These are phyloP conservation scores for Ramphastos sulfuratus DNA, from an alignment of 2,113 vertebrate genomes.

Conservation along the genomic window DNA sequence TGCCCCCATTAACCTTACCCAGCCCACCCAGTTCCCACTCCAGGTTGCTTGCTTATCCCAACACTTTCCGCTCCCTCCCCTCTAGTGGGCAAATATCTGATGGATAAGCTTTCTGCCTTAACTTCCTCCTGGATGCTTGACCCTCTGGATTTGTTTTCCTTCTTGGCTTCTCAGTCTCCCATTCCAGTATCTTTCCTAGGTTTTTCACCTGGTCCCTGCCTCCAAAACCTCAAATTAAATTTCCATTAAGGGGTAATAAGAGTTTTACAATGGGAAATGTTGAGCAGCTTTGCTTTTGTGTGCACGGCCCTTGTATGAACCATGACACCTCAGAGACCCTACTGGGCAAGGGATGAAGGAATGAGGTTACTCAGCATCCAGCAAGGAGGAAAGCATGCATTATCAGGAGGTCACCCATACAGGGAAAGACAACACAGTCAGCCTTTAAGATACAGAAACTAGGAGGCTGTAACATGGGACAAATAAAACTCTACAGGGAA, in stretches of 20 bases:
- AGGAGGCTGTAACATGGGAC: not conserved
- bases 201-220: not conserved
- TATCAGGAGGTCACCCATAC: not conserved
- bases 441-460: not conserved
- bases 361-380: not conserved
- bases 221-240: not conserved
- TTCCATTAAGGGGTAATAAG: not conserved
- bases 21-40: not conserved
- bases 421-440: not conserved
- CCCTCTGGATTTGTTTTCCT: not conserved
- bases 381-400: not conserved
- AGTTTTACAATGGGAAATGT: not conserved
- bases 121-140: not conserved
- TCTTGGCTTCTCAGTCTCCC: not conserved
- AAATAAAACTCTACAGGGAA: not conserved
- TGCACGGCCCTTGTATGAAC: not conserved
- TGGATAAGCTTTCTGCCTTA: not conserved
- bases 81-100: not conserved
- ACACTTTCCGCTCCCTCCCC: not conserved
- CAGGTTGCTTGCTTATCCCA: not conserved
- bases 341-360: not conserved
- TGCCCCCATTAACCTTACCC: not conserved
- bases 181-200: not conserved
- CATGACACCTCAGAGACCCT: not conserved
- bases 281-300: not conserved